Evolutionary conservation across 1,140 invertebrate species (phyloP), one percentile per base, ranked within the genome.

Genomic region (Drosophila teissieri): DNA sequence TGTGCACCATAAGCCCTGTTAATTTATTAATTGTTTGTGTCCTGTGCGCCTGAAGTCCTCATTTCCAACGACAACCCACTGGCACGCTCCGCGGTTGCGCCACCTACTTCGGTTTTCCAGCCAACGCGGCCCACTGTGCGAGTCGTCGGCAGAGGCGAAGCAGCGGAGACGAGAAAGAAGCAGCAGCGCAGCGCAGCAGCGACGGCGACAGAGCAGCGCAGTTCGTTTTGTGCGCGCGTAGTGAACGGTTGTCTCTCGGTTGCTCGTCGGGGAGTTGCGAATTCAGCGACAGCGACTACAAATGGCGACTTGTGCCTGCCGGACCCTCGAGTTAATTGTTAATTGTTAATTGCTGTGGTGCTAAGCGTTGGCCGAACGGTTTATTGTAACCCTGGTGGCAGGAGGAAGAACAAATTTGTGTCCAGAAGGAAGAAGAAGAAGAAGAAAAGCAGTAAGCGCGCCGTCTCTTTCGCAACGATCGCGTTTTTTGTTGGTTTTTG

Each of bases 161-260:
- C 24, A 34, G 37, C 19, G 15, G 24, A 42, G 37, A 24, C 39
- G 15, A 42, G 15, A 53, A 40, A 60, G 36, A 39, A 62, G 58
- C 36, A 42, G 11, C 39, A 39, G 62, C 62, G 12, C 11, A 46
- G 19, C 19, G 31, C 42, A 45, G 24, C 40, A 46, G 37, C n/a
- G 51, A 19, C 49, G 46, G 60, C 7, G 48, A 10, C 34, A 27
- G 11, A 14, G 19, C 63, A 65, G 45, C 49, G 42, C 69, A 83
- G 61, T 83, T 79, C 79, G 80, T 84, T 79, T 83, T 84, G 60
- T 62, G 77, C 76, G 70, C 80, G 80, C 70, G 70, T 70, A 36
- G 48, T 40, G 64, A 44, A 79, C 80, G 80, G 80, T 82, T 53
- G 37, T 73, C 52, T 48, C 14, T 48, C 46, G 45, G 11, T n/a